Evolutionary conservation across 2,888 invertebrate genomes (phyloP).

Genomic region (Agrenia bidenticulata): DNA sequence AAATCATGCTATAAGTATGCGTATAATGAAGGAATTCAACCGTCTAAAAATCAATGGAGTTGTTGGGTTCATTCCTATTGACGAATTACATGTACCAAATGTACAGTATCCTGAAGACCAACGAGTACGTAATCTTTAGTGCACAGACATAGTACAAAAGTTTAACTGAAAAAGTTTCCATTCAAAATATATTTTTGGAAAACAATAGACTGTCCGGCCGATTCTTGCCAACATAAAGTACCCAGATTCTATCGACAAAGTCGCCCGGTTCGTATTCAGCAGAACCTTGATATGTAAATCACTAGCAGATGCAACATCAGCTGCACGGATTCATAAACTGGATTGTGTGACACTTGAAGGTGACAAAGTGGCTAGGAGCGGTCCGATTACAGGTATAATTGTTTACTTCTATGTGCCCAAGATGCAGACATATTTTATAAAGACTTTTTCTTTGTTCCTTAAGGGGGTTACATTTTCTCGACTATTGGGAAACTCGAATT

Average conservation of each 20-base stretch:
- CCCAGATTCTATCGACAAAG: background rate
- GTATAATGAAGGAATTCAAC: conserved; percentile 40
- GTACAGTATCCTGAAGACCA: background rate
- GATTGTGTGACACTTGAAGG: conserved; percentile 63
- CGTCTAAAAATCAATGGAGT: conserved; percentile 28
- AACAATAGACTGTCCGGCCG: too few relatives aligned
- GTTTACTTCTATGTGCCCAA: too few relatives aligned
- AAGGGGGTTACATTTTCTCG: conserved; percentile 23
- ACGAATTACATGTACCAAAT: conserved; percentile 6
- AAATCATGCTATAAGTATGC: conserved; percentile 18
- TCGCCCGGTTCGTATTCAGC: conserved; percentile 58
- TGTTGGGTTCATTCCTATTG: conserved; percentile 33
- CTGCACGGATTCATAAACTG: conserved; percentile 54
- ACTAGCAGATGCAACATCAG: conserved; percentile 57
- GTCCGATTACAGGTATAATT: conserved; percentile 54
- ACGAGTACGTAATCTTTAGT: conserved; percentile 9
- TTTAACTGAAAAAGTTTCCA: too few relatives aligned
- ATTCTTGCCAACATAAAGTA: background rate
- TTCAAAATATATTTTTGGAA: background rate
- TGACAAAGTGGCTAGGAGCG: conserved; percentile 45
- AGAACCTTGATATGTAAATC: conserved; percentile 59
- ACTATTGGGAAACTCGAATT: conserved; percentile 26
- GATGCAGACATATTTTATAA: too few relatives aligned
- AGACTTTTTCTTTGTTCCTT: background rate
- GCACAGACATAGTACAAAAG: too few relatives aligned